These are phyloP conservation scores for Proales similis DNA, from an alignment of 1,140 invertebrate species.

Conservation along the genomic window DNA sequence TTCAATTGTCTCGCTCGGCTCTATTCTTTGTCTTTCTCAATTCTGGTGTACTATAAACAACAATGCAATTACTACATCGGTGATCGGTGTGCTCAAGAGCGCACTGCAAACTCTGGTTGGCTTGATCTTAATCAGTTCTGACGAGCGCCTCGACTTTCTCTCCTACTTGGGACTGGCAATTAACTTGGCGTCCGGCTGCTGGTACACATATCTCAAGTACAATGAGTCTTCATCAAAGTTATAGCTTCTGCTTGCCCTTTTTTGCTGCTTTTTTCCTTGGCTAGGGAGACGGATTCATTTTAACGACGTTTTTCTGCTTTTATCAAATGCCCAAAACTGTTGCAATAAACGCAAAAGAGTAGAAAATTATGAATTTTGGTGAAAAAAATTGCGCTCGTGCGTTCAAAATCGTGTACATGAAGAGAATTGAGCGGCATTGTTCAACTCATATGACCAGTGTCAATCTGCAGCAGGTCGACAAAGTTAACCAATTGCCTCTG, in stretches of 20 bases:
- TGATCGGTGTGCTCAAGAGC: constrained; percentile 55
- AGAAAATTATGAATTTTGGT: too few species aligned
- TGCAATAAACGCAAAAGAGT: too few species aligned
- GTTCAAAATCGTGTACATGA: too few species aligned
- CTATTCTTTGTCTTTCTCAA: constrained; percentile 55
- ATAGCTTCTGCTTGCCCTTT: too few species aligned
- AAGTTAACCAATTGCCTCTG: constrained; percentile 3
- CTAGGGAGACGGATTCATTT: too few species aligned
- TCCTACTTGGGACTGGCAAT: constrained; percentile 50
- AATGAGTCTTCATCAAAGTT: too few species aligned
- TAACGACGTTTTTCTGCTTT: too few species aligned
- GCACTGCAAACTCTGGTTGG: constrained; percentile 55
- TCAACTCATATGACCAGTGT: too few species aligned
- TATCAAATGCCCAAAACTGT: too few species aligned
- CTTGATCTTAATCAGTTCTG: constrained; percentile 54
- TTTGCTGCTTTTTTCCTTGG: too few species aligned
- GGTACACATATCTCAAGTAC: constrained; percentile 54
- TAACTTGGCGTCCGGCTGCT: constrained; percentile 51
- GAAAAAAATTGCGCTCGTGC: too few species aligned
- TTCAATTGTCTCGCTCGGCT: constrained; percentile 51
- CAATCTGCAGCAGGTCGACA: not conserved
- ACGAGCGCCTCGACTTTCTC: constrained; percentile 47
- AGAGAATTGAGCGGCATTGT: too few species aligned
- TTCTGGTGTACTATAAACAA: constrained; percentile 56
- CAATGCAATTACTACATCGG: constrained; percentile 55